Percentiles rank a stretch among this genome's conserved stretches.
phyloP scores from a whole-genome alignment of 2,888 invertebrate genomes.

The Flexamia atlantica region DNA sequence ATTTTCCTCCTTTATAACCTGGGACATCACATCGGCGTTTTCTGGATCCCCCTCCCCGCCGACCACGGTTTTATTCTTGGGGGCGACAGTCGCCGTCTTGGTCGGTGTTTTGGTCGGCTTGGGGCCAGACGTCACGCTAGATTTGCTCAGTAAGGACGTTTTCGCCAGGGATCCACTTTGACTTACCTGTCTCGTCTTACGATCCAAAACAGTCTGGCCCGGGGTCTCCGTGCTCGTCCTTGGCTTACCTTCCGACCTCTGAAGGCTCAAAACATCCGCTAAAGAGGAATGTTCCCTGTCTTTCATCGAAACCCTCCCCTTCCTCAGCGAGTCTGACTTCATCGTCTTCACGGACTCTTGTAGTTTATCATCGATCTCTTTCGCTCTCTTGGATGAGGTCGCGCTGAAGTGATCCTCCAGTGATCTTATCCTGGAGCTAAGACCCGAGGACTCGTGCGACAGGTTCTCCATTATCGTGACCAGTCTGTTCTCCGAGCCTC shows the following conservation, averaged over 20 bases:
- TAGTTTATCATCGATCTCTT: neutral
- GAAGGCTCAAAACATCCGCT: neutral
- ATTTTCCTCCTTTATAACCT: constrained; percentile 8
- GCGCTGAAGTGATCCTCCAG: neutral
- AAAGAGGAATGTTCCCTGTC: neutral
- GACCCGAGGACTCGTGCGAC: neutral
- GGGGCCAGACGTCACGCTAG: neutral
- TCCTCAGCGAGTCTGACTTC: neutral
- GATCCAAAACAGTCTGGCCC: too few species aligned
- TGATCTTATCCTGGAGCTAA: neutral
- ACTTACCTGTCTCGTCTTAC: too few species aligned
- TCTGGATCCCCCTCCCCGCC: neutral
- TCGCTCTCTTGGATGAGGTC: neutral
- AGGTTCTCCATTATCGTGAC: neutral
- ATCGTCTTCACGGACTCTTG: neutral
- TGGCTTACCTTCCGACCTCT: neutral
- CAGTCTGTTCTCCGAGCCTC: neutral
- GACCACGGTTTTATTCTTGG: neutral
- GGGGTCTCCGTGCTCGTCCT: neutral
- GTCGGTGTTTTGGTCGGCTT: neutral
- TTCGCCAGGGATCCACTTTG: neutral
- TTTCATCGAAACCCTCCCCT: neutral
- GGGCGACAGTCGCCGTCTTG: neutral
- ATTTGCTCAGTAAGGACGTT: neutral
- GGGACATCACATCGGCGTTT: neutral